Evolutionary conservation across 2,797 vertebrate genomes (phyloP).

Genomic region (Phaenicophaeus curvirostris): DNA sequence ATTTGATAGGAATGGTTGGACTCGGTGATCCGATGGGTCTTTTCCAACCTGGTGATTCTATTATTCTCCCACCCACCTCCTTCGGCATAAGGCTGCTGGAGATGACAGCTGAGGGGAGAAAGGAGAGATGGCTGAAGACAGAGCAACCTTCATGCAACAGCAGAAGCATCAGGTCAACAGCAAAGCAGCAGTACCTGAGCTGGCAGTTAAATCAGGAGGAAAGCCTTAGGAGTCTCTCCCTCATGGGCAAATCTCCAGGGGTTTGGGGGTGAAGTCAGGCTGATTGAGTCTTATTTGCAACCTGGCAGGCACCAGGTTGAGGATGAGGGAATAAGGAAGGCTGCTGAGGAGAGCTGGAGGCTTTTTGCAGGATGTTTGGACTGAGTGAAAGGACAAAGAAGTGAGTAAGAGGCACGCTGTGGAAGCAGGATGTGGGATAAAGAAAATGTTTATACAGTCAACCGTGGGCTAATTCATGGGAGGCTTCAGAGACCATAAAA

Average conservation of each 20-base stretch:
- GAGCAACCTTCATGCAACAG: not conserved
- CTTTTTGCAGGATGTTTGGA: constrained; percentile 58
- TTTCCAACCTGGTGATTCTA: no score
- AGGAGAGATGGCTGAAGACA: constrained; percentile 31
- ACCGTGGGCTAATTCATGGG: constrained; percentile 5
- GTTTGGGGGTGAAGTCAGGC: not conserved
- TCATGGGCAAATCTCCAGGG: not conserved
- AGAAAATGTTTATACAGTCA: constrained; percentile 41
- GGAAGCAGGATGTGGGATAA: constrained; percentile 63
- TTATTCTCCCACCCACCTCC: constrained; percentile 61
- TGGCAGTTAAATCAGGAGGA: not conserved
- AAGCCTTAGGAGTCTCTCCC: not conserved
- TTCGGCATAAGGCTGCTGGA: constrained; percentile 36
- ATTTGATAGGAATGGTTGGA: no score
- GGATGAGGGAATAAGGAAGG: not conserved
- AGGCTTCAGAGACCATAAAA: constrained; percentile 38
- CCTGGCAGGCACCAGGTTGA: not conserved
- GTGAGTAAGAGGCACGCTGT: not conserved
- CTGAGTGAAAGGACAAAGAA: not conserved
- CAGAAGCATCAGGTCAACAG: not conserved
- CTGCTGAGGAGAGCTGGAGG: not conserved
- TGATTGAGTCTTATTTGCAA: not conserved
- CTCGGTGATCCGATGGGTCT: no score
- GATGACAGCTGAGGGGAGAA: constrained; percentile 35
- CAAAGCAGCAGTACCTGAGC: not conserved